Base-by-base conservation (phyloP, 2,113 vertebrate genomes). In the Menura novaehollandiae region DNA sequence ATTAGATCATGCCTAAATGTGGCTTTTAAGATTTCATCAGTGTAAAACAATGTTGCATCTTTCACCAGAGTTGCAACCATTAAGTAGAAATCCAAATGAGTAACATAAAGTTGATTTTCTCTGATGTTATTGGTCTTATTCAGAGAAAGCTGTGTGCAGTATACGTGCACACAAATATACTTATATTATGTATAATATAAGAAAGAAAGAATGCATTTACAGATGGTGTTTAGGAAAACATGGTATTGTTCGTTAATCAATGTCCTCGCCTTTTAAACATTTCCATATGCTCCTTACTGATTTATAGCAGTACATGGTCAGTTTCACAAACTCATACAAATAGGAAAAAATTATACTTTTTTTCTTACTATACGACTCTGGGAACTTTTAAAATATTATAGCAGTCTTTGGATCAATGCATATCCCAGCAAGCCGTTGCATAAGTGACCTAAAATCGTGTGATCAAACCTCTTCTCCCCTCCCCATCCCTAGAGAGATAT, bases 401-500 rank as follows among this genome's bases (percentile, higher is more conserved):
- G 62, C 89, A 85, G 83, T 84, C 76, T 85, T 83, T 88, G 93
- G 93, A 96, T 95, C 89, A 85, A 93, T 87, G 89, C 66, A 89
- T 95, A 93, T 97, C 93, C 94, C 95, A 85, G 83, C 80, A 87
- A 95, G 71, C 77, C 81, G 81, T 97, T 91, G 86, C 37, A 72
- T 88, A 95, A 96, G 91, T 98, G 97, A 98, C 97, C 98, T 98
- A 98, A 97, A 97, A 97, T 63, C 4, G 47, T 97, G 95, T 87
- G 94, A 97, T 97, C 97, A 97, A 97, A 97, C 97, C 95, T 95
- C 95, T 97, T 97, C 75, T 95, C 51, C 82, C 88, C 92, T 94
- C 96, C 85, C 91, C 77, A 78, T 91, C 94, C 95, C 97, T 93
- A 92, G 98, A 97, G 98, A 98, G 78, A 43, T 77, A 88, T 94